Conservation (phyloP, 2,113 vertebrate genomes). For the Aegotheles bennettii region DNA sequence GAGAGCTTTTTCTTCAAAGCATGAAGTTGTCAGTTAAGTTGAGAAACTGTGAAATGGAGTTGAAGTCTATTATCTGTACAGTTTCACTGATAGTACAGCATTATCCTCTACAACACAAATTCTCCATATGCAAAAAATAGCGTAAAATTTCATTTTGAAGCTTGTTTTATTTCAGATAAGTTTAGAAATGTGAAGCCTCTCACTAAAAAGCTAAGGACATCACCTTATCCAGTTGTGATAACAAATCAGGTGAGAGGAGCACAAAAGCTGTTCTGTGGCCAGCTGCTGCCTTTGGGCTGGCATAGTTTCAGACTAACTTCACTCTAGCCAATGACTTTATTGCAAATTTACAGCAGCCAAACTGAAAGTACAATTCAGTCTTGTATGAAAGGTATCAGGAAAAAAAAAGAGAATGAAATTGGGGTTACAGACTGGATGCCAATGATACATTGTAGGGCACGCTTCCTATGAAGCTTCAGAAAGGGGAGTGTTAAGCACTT, state of each 20-base stretch:
- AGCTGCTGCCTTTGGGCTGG: background rate
- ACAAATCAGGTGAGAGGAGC: background rate
- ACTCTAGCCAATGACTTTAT: background rate
- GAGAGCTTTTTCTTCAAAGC: background rate
- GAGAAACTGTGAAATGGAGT: background rate
- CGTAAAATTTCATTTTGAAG: background rate
- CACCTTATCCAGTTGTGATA: background rate
- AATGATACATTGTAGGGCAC: background rate
- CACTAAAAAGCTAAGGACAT: background rate
- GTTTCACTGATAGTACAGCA: background rate
- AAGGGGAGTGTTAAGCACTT: background rate
- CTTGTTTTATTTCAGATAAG: background rate
- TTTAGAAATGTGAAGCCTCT: background rate
- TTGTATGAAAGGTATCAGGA: background rate
- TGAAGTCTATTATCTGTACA: background rate
- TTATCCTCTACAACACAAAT: background rate
- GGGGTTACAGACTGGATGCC: fast-evolving
- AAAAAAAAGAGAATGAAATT: background rate
- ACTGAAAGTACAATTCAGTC: background rate
- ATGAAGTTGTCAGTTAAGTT: background rate
- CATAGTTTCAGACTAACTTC: background rate
- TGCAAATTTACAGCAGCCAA: background rate
- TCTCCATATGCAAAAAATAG: background rate
- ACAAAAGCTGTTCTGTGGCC: background rate
- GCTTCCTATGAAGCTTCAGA: background rate